Evolutionary conservation across 2,797 vertebrate species (phyloP).

Genomic region (Capromys pilorides): DNA sequence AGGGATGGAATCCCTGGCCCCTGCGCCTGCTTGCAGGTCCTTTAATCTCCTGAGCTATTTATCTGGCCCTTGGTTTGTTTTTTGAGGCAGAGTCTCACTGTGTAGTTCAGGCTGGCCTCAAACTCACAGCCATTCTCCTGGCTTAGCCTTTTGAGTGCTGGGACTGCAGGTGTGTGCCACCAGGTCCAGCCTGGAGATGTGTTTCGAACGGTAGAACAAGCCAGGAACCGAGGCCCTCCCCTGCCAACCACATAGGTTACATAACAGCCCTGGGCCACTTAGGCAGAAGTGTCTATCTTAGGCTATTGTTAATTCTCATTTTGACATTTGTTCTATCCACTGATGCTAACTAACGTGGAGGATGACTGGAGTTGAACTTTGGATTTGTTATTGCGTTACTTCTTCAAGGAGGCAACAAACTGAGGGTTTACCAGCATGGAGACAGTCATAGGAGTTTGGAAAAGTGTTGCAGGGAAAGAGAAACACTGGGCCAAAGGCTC

Average conservation of each 20-base stretch:
- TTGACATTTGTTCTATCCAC: neutral
- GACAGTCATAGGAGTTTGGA: neutral
- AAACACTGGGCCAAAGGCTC: neutral
- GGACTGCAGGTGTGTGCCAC: neutral
- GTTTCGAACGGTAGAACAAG: neutral
- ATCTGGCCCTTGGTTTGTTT: neutral
- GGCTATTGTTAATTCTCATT: neutral
- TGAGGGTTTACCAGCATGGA: conserved; percentile 45
- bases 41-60: too few relatives aligned
- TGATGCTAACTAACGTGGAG: neutral
- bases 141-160: neutral
- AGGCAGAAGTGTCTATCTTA: neutral
- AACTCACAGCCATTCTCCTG: neutral
- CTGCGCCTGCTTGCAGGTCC: too few relatives aligned
- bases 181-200: neutral
- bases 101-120: neutral
- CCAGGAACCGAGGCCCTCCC: neutral
- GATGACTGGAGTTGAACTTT: neutral
- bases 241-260: neutral
- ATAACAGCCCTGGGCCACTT: neutral
- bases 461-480: neutral
- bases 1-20: too few relatives aligned
- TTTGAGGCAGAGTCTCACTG: neutral
- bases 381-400: neutral
- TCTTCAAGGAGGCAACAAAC: neutral